Evolutionary conservation across 2,888 invertebrate species (phyloP).

Genomic region (Lasioglossum vierecki): DNA sequence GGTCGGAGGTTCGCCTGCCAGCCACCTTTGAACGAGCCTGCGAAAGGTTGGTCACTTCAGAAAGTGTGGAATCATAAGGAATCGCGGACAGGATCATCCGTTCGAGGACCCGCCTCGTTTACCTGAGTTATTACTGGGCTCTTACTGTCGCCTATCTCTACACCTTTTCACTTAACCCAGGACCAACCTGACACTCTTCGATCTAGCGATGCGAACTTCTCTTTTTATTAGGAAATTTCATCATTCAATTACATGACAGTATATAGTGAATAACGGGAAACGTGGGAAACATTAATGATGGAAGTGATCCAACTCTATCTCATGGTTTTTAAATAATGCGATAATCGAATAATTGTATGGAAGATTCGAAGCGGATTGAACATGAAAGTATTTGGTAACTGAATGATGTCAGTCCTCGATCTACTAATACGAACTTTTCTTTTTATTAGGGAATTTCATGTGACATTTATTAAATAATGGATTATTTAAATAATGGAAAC

Average conservation of each 20-base stretch:
- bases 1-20: slow-evolving; percentile 69
- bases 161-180: slow-evolving; percentile 35
- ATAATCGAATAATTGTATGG: no score
- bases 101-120: slow-evolving; percentile 63
- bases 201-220: neutral
- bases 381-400: no score
- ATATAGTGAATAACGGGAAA: no score
- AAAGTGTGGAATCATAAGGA: slow-evolving; percentile 62
- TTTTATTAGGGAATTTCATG: no score
- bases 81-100: slow-evolving; percentile 49
- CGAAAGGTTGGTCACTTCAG: slow-evolving; percentile 61
- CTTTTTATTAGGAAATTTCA: no score
- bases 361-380: no score
- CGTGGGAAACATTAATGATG: no score
- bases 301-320: no score
- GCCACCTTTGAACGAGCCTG: slow-evolving; percentile 54
- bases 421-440: neutral
- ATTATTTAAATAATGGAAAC: no score
- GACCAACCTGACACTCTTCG: slow-evolving; percentile 28
- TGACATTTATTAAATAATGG: no score
- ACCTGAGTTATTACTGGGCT: slow-evolving; percentile 66
- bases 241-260: no score
- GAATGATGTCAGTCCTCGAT: neutral
- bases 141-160: slow-evolving; percentile 55
- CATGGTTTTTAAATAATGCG: no score